A percentile compares a stretch with the other conserved stretches of the same genome.
These are phyloP conservation scores for Cherax destructor DNA, from an alignment of 1,140 invertebrate species.

Conservation along the genomic window DNA sequence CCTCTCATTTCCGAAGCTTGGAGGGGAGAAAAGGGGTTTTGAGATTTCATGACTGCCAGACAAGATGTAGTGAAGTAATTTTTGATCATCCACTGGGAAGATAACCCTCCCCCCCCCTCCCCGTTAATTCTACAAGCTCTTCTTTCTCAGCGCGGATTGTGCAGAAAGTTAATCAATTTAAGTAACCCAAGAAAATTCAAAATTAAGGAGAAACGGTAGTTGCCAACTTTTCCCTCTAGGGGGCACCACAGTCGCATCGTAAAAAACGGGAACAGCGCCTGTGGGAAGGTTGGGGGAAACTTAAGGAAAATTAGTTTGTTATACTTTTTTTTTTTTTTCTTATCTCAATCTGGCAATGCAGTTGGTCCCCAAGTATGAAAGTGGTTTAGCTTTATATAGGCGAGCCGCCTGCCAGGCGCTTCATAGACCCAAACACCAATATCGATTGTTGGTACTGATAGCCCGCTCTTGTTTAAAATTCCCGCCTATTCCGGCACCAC, in stretches of 20 bases:
- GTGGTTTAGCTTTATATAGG: neutral
- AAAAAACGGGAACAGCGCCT: conserved; percentile 26
- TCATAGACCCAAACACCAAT: neutral
- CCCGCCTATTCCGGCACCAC: conserved; percentile 17
- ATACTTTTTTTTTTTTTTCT: conserved; percentile 17
- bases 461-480: conserved; percentile 9
- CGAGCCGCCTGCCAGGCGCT: neutral
- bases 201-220: conserved; percentile 33
- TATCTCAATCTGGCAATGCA: conserved; percentile 8
- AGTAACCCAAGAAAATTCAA: conserved; percentile 40
- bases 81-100: neutral
- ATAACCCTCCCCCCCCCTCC: neutral
- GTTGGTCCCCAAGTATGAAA: neutral
- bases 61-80: neutral
- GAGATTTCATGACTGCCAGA: neutral
- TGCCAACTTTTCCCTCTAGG: conserved; percentile 32
- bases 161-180: conserved; percentile 39
- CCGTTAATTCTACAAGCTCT: neutral
- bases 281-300: conserved; percentile 7
- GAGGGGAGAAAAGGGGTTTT: neutral
- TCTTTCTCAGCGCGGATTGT: neutral
- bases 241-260: conserved; percentile 8
- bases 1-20: conserved; percentile 7
- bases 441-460: neutral
- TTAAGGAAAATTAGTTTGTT: conserved; percentile 9